Evolutionary conservation across 2,113 vertebrate species (phyloP).

Genomic region (Ptyas mucosa): DNA sequence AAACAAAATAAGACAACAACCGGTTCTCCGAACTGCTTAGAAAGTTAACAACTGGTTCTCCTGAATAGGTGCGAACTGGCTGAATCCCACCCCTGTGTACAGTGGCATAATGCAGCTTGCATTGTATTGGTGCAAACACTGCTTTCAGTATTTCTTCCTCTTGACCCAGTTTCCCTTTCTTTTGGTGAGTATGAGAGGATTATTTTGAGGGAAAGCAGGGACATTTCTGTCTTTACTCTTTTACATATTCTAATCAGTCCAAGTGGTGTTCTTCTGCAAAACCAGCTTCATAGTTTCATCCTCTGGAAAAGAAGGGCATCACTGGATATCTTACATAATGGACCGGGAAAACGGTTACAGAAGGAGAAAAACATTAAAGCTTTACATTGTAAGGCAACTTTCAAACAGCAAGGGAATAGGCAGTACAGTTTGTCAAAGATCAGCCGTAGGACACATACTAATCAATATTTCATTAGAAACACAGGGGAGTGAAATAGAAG

Average conservation of each 20-base stretch:
- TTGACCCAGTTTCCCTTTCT: not conserved
- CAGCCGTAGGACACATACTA: not conserved
- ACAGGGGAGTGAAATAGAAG: conserved; percentile 1
- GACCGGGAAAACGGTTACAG: not conserved
- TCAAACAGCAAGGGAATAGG: not conserved
- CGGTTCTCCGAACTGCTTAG: no score
- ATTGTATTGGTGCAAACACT: not conserved
- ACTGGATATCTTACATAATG: not conserved
- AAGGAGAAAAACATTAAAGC: not conserved
- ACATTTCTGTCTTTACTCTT: not conserved
- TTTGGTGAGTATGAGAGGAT: not conserved
- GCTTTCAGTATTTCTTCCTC: not conserved
- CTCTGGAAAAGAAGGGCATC: not conserved
- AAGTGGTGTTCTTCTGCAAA: not conserved
- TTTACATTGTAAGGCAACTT: not conserved
- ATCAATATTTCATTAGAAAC: conserved; percentile 21
- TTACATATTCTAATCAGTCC: not conserved
- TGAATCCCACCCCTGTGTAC: not conserved
- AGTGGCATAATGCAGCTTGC: not conserved
- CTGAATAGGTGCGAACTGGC: no score
- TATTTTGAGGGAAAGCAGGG: not conserved
- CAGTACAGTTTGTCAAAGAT: not conserved
- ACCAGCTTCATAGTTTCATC: not conserved
- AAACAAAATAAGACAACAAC: no score
- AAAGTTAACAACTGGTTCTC: no score